Base-by-base conservation (phyloP, 2,113 vertebrate species). In the Rhodinocichla rosea region DNA sequence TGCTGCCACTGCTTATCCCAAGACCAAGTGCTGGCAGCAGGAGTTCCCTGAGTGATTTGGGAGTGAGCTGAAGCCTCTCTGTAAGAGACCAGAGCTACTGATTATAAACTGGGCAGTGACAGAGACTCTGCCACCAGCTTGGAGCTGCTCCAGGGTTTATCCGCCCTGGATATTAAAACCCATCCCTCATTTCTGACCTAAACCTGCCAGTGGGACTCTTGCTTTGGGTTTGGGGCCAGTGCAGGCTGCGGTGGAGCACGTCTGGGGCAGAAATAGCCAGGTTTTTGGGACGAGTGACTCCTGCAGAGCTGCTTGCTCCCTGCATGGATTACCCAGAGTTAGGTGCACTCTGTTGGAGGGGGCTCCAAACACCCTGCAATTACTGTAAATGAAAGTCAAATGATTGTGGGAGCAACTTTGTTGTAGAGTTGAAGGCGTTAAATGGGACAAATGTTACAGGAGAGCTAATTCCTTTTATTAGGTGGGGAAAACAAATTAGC, bases 401-500 rank as follows among this genome's bases (percentile, higher is more conserved):
- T 68, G 44, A 56, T n/a, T 42, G 62, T 2, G 2, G 79, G 57
- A 96, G 23, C 75, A 92, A 83, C 73, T 83, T 86, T 16, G 63
- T 69, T 67, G 50, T 44, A 65, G 79, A 92, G 60, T 59, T 90
- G 73, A 83, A 94, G 42, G 73, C 2, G 9, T 94, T 89, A 93
- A 96, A 95, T 87, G 33, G 92, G 83, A 74, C 76, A 87, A 93
- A 94, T 90, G 94, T 90, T 86, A 44, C 0, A 13, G 92, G 92
- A 93, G 83, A 88, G 55, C 75, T 77, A 83, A 95, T 75, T 74
- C 56, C 39, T 83, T 93, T 86, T 83, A 90, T 88, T 88, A 81
- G 86, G 44, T 12, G 60, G 71, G 87, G 86, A 83, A 95, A 93
- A 83, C 94, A 95, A 93, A 97, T 94, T 86, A 95, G 83, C 86